Conservation (phyloP, 2,113 vertebrate species). For the Leptobrachium ailaonicum region DNA sequence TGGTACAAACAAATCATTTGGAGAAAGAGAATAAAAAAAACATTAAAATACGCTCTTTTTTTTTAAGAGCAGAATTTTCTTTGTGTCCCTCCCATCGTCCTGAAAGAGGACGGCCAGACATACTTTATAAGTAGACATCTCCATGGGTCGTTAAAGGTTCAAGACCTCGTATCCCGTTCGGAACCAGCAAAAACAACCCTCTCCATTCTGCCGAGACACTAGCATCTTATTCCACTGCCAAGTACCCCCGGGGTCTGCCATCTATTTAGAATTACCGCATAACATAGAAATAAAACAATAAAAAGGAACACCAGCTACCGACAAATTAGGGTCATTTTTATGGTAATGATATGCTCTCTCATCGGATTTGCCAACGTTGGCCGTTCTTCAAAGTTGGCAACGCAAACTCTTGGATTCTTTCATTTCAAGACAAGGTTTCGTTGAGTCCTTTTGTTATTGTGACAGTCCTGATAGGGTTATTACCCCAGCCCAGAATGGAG, state of each 20-base stretch:
- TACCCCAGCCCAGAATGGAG: too few species aligned
- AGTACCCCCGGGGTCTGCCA: background rate
- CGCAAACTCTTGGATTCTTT: too few species aligned
- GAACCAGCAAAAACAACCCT: background rate
- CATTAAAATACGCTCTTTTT: slow-evolving; percentile 1
- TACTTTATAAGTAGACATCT: slow-evolving; percentile 31
- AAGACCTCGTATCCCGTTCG: slow-evolving; percentile 2
- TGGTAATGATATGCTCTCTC: background rate
- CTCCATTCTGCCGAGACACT: slow-evolving; percentile 19
- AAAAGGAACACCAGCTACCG: slow-evolving; percentile 21
- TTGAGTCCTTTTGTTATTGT: too few species aligned
- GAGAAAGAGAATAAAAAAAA: slow-evolving; percentile 1
- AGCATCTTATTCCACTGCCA: slow-evolving; percentile 28
- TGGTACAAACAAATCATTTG: slow-evolving; percentile 16
- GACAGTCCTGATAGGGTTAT: too few species aligned
- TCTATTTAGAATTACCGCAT: slow-evolving; percentile 3
- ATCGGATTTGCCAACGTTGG: background rate
- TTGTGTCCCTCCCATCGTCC: background rate
- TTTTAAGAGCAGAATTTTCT: background rate
- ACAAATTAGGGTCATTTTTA: slow-evolving; percentile 13
- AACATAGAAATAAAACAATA: background rate
- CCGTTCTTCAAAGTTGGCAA: background rate
- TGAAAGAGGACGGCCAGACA: slow-evolving; percentile 28
- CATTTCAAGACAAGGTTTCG: too few species aligned
- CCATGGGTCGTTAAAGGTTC: slow-evolving; percentile 32